Conservation (phyloP, 2,113 vertebrate genomes). For the Phaetusa simplex region DNA sequence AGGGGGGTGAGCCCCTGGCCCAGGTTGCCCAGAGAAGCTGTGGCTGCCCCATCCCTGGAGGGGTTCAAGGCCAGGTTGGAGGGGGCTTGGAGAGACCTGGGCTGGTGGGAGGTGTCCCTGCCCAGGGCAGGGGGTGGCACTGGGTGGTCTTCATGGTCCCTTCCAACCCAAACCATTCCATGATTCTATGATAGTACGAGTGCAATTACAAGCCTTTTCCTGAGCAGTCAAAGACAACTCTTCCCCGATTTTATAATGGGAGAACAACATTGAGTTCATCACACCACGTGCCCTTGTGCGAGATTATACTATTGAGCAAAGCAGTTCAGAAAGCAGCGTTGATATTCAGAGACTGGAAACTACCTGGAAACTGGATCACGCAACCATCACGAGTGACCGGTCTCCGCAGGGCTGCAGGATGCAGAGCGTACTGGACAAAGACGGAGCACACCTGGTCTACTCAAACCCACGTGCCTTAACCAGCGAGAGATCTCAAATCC, state of each 20-base stretch:
- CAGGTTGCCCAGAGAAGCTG: not conserved
- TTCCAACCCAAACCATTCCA: not conserved
- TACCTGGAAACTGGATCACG: not conserved
- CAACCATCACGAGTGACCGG: not conserved
- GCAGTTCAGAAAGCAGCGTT: not conserved
- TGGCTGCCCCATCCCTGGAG: not conserved
- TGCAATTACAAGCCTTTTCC: not conserved
- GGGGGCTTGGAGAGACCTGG: not conserved
- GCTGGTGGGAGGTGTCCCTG: not conserved
- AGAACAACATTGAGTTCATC: not conserved
- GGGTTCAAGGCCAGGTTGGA: not conserved
- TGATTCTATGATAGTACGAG: not conserved
- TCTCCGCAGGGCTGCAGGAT: not conserved
- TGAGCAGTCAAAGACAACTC: not conserved
- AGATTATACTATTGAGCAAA: rapidly evolving
- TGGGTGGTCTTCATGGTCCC: not conserved
- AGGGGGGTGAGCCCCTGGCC: not conserved
- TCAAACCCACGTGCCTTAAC: not conserved
- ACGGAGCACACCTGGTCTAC: rapidly evolving
- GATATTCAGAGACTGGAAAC: not conserved
- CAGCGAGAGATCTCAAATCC: not conserved
- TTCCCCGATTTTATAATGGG: not conserved
- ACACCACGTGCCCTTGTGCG: rapidly evolving
- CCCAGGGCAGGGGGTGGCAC: not conserved
- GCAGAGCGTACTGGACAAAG: not conserved